These are phyloP conservation scores for Ectemnius cavifrons DNA, from an alignment of 2,888 invertebrate genomes.

Conservation along the genomic window DNA sequence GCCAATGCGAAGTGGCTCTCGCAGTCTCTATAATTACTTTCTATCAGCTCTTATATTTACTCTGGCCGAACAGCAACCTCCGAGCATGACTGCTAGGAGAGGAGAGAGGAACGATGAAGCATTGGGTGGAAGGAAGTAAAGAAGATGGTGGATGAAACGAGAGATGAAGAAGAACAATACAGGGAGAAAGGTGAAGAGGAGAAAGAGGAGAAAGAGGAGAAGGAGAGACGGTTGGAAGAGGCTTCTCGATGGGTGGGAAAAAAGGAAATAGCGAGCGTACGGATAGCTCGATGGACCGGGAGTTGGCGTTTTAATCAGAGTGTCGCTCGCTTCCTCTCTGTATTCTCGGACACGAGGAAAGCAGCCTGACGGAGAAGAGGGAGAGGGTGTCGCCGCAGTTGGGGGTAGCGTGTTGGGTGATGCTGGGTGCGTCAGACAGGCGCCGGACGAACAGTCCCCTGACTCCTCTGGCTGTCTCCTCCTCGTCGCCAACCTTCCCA, in stretches of 20 bases:
- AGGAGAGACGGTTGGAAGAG: not conserved
- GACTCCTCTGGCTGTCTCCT: slow-evolving; percentile 56
- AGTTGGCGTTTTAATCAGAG: slow-evolving; percentile 68
- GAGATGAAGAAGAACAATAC: not conserved
- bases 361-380: slow-evolving; percentile 40
- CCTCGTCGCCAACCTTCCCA: slow-evolving; percentile 27
- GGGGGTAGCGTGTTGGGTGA: slow-evolving; percentile 10
- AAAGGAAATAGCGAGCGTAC: slow-evolving; percentile 49
- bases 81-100: too few species aligned
- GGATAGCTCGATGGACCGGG: slow-evolving; percentile 55
- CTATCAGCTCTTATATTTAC: slow-evolving; percentile 48
- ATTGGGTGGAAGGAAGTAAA: slow-evolving; percentile 43
- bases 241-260: slow-evolving; percentile 15
- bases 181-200: slow-evolving; percentile 10
- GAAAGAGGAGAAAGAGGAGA: slow-evolving; percentile 45
- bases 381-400: slow-evolving; percentile 35
- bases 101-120: slow-evolving; percentile 3
- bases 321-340: slow-evolving; percentile 64
- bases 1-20: slow-evolving; percentile 11
- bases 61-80: slow-evolving; percentile 26
- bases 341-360: slow-evolving; percentile 64
- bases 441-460: slow-evolving; percentile 55
- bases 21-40: slow-evolving; percentile 58
- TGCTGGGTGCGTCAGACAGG: slow-evolving; percentile 58
- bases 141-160: not conserved